Conservation (phyloP, 2,797 vertebrate genomes). For the Argyrosomus regius region DNA sequence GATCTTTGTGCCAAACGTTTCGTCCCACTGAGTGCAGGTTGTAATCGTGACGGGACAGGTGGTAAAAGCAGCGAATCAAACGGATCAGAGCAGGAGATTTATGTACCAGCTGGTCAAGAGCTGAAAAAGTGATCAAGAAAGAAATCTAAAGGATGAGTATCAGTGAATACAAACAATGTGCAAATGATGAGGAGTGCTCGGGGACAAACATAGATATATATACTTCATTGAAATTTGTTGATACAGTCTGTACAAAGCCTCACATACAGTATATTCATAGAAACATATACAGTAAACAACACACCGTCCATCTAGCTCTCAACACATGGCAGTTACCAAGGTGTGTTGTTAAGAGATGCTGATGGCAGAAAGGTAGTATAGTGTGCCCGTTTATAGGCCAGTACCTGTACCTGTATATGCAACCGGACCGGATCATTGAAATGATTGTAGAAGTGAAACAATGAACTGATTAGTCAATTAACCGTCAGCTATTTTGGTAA, state of each 20-base stretch:
- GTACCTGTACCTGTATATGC: too few species aligned
- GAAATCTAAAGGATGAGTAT: constrained; percentile 8
- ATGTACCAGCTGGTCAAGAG: constrained; percentile 29
- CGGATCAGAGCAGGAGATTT: constrained; percentile 29
- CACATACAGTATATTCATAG: too few species aligned
- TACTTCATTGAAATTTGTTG: too few species aligned
- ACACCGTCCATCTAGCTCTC: too few species aligned
- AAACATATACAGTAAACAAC: too few species aligned
- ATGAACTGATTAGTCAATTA: neutral
- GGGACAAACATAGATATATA: neutral
- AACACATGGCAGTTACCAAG: too few species aligned
- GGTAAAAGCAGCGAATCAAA: constrained; percentile 41
- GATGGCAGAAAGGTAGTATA: too few species aligned
- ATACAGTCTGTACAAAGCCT: too few species aligned
- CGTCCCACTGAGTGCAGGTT: constrained; percentile 40
- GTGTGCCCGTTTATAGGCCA: too few species aligned
- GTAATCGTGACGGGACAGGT: constrained; percentile 46
- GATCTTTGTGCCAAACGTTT: constrained; percentile 39
- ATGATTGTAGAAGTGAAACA: neutral
- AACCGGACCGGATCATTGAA: too few species aligned
- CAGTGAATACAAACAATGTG: neutral
- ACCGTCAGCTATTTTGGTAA: neutral
- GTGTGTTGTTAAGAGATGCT: too few species aligned
- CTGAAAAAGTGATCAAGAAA: constrained; percentile 8
- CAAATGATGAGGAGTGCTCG: neutral